Evolutionary conservation across 2,888 invertebrate genomes (phyloP), one percentile per base, ranked within the genome.

Genomic region (Protonemura montana): DNA sequence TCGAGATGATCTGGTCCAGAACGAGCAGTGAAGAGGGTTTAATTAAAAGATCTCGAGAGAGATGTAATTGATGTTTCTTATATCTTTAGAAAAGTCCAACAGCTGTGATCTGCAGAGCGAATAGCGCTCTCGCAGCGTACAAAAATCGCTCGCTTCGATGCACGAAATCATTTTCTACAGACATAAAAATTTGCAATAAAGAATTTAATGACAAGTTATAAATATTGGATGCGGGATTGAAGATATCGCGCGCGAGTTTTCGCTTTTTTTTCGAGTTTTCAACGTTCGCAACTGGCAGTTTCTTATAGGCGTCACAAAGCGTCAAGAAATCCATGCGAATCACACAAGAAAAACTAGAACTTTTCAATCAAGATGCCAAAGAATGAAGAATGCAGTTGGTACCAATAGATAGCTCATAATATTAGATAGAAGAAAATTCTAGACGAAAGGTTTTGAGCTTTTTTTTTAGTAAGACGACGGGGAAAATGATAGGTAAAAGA

Each of bases 31-130:
- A 21, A 59, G 59, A 59, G 59, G 59, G 21, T 59, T 21, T 59
- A 59, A 59, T 59, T 59, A 59, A 59, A 59, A 59, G 59, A 59
- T 59, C 59, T 21, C 13, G n/a, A 35, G 35, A 10, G 59, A 59
- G 59, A 59, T 59, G 59, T 59, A 59, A 59, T 59, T 59, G 59
- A 59, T 59, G 59, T 59, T 59, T 59, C 59, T 59, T 59, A 59
- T 59, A 59, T 59, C 59, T 59, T 59, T 59, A 59, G 59, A 59
- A n/a, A n/a, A 59, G 59, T 59, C 21, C 16, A 59, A 59, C 59
- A 59, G 59, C 59, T 59, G 59, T 10, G 59, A 3, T 21, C 6
- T 41, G 41, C 41, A 41, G 41, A 5, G 5, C 59, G 59, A 16
- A 13, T 59, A 59, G 59, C 59, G 59, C 59, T 2, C 3, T 21